These are phyloP conservation scores for Cephus rjabovi DNA, from an alignment of 2,888 invertebrate species.

Conservation along the genomic window DNA sequence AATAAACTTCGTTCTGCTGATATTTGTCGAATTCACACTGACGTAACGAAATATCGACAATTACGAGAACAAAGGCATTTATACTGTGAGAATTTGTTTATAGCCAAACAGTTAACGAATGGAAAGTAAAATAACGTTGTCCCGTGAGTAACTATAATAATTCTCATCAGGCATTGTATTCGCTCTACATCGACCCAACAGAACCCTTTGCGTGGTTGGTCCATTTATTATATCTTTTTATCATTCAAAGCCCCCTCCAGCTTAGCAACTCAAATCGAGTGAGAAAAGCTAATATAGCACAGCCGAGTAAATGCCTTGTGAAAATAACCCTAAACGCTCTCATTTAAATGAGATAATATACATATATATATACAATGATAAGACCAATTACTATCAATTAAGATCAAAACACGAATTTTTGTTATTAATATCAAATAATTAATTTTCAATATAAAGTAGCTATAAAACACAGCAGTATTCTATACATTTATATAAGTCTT, in stretches of 20 bases:
- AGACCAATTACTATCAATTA: slow-evolving; percentile 11
- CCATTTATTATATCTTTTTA: slow-evolving; percentile 30
- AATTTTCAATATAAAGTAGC: neutral
- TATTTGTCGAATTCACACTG: neutral
- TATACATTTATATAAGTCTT: neutral
- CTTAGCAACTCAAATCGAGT: slow-evolving; percentile 11
- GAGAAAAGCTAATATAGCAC: slow-evolving; percentile 7
- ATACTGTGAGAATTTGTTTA: neutral
- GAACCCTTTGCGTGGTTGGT: slow-evolving; percentile 7
- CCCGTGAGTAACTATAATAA: slow-evolving; percentile 18
- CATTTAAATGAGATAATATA: neutral
- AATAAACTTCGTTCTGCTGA: neutral
- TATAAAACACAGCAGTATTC: neutral
- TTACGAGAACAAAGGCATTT: neutral
- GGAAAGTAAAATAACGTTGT: slow-evolving; percentile 13
- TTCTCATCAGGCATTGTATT: slow-evolving; percentile 19
- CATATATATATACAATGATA: too few species aligned
- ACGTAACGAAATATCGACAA: neutral
- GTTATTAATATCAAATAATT: neutral
- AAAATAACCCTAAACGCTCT: slow-evolving; percentile 10
- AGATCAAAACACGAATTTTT: neutral
- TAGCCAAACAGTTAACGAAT: slow-evolving; percentile 9
- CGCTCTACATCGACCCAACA: neutral
- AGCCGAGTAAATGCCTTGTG: slow-evolving; percentile 8
- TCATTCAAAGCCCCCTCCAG: slow-evolving; percentile 12